Percentiles rank a stretch among this genome's conserved stretches.
Evolutionary conservation across 2,888 invertebrate species (phyloP).

Genomic region (Amblyjoppa fuscipennis): DNA sequence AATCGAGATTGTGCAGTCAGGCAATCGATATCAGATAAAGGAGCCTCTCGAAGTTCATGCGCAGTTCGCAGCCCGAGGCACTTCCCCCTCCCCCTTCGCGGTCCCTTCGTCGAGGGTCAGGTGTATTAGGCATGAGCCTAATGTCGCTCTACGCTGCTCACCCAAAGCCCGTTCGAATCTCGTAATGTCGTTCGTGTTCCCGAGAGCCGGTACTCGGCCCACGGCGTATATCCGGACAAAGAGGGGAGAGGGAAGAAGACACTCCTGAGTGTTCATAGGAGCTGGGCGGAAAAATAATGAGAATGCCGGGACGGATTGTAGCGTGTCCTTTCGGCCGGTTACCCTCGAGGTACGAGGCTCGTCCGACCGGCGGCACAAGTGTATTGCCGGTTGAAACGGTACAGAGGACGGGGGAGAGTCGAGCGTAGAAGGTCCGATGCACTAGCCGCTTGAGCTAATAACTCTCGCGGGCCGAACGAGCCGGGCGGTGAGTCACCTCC

Average conservation of each 20-base stretch:
- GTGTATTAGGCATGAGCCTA: too few species aligned
- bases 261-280: too few species aligned
- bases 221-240: neutral
- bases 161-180: neutral
- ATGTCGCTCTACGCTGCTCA: neutral
- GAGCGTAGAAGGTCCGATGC: neutral
- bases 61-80: slow-evolving; percentile 3
- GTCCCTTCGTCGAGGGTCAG: neutral
- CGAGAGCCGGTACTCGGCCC: neutral
- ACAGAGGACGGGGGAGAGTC: neutral
- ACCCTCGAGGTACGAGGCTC: neutral
- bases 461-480: slow-evolving; percentile 7
- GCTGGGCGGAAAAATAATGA: neutral
- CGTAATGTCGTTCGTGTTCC: neutral
- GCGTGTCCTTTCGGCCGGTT: slow-evolving; percentile 14
- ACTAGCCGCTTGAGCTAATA: neutral
- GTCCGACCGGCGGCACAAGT: slow-evolving; percentile 59
- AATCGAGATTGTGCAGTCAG: slow-evolving; percentile 45
- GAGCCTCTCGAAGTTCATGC: neutral
- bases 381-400: slow-evolving; percentile 46
- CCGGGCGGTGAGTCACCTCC: slow-evolving; percentile 59
- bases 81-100: neutral
- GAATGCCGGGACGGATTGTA: neutral
- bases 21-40: slow-evolving; percentile 48
- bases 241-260: too few species aligned